Percentiles rank a stretch among this genome's conserved stretches.
Evolutionary conservation across 2,113 vertebrate genomes (phyloP).

Genomic region (Zosterops japonicus): DNA sequence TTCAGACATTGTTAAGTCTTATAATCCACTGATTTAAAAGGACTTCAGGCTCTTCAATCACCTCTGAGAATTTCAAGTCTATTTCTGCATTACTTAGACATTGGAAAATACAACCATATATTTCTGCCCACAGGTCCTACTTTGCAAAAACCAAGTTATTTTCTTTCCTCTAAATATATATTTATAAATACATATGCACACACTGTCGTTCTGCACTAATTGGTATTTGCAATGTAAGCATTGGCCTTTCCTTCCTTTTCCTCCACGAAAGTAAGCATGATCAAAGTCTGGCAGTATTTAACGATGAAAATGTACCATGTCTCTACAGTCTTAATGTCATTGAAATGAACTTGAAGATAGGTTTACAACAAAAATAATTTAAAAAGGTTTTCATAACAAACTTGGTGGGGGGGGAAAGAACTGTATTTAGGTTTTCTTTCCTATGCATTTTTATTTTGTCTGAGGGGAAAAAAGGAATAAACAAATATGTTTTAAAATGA

Average conservation of each 20-base stretch:
- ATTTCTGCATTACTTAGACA: not conserved
- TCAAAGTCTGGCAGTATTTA: conserved; percentile 41
- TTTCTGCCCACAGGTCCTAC: not conserved
- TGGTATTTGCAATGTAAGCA: conserved; percentile 59
- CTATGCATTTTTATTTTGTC: not conserved
- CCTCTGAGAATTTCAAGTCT: not conserved
- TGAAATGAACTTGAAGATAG: conserved; percentile 29
- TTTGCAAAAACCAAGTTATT: conserved; percentile 33
- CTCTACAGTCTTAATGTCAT: conserved; percentile 1
- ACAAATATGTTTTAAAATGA: conserved; percentile 15
- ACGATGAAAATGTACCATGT: conserved; percentile 5
- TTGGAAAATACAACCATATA: not conserved
- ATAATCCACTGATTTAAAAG: not conserved
- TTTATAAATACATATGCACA: conserved; percentile 38
- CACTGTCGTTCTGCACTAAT: conserved; percentile 7
- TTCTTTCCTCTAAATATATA: conserved; percentile 38
- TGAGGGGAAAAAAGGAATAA: not conserved
- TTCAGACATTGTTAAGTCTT: not conserved
- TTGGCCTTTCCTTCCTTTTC: conserved; percentile 42
- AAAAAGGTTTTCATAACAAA: not conserved
- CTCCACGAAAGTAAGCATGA: conserved; percentile 38
- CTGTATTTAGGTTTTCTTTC: not conserved
- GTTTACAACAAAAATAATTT: conserved; percentile 47
- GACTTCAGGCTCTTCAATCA: not conserved
- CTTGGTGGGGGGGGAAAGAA: accelerated